A percentile compares a stretch with the other conserved stretches of the same genome.
phyloP scores from a whole-genome alignment of 2,888 invertebrate species.

The Eurytoma californica region DNA sequence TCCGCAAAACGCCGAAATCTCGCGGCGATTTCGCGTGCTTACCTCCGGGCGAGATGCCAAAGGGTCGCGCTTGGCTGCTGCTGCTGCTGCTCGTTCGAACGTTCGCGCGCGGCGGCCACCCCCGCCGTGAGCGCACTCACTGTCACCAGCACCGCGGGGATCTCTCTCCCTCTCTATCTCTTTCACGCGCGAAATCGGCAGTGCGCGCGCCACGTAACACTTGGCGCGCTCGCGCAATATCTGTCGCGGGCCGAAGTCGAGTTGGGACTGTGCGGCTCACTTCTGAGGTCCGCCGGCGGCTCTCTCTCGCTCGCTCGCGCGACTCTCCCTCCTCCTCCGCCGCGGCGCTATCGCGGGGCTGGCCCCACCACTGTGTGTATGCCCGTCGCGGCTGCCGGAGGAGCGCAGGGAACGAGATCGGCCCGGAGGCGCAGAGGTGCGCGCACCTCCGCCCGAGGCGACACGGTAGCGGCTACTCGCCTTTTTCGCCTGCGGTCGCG shows the following conservation, averaged over 20 bases:
- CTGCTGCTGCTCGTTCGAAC: too few species aligned
- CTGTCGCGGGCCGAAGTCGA: slow-evolving; percentile 73
- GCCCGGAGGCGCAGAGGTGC: neutral
- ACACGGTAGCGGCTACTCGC: too few species aligned
- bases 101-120: too few species aligned
- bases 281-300: slow-evolving; percentile 41
- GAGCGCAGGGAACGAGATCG: neutral
- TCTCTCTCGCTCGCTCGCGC: slow-evolving; percentile 30
- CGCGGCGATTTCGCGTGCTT: too few species aligned
- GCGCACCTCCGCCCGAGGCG: neutral
- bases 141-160: too few species aligned
- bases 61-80: too few species aligned
- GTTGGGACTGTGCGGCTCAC: slow-evolving; percentile 70
- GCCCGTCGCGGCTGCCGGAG: neutral
- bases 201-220: slow-evolving; percentile 61
- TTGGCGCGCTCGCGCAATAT: slow-evolving; percentile 66
- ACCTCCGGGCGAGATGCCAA: too few species aligned
- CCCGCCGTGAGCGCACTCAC: too few species aligned
- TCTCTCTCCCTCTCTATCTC: too few species aligned
- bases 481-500: too few species aligned
- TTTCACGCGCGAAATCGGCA: too few species aligned
- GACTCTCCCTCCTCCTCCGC: neutral
- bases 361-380: neutral
- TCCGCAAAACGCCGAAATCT: too few species aligned
- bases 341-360: neutral